Conservation (phyloP, 2,113 vertebrate species). For the Dinomys branickii region DNA sequence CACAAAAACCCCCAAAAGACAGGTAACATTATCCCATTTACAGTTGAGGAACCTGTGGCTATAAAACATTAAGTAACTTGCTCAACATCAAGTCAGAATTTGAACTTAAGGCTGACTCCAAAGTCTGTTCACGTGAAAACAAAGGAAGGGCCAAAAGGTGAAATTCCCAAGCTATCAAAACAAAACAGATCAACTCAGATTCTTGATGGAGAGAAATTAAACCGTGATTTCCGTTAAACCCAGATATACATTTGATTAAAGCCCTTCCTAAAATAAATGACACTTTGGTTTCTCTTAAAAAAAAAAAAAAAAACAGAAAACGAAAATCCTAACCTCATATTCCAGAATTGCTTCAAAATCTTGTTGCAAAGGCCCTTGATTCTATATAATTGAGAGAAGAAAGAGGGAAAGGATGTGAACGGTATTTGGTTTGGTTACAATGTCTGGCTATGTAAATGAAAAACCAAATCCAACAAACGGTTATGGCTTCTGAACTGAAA, state of each 20-base stretch:
- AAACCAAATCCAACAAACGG: slow-evolving; percentile 72
- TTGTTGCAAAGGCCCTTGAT: not conserved
- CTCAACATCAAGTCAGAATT: not conserved
- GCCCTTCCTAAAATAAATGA: slow-evolving; percentile 20
- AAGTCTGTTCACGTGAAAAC: not conserved
- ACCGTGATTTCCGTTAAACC: not conserved
- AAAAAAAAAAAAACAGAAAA: not conserved
- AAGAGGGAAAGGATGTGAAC: not conserved
- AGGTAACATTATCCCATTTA: not conserved
- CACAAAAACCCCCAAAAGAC: not conserved
- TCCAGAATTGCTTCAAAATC: slow-evolving; percentile 35
- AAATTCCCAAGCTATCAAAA: not conserved
- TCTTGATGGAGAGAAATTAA: not conserved
- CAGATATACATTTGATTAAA: not conserved
- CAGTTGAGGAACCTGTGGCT: not conserved
- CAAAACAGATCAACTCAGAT: slow-evolving; percentile 31
- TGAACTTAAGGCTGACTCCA: not conserved
- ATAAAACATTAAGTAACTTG: not conserved
- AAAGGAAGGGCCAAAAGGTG: not conserved
- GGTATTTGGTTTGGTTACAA: slow-evolving; percentile 64
- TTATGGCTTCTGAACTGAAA: slow-evolving; percentile 65
- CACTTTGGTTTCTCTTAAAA: not conserved
- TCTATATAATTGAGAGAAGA: not conserved
- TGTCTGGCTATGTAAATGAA: slow-evolving; percentile 63
- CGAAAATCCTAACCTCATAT: not conserved